Conservation (phyloP, 2,797 vertebrate genomes). For the Micropoecilia bifurca region DNA sequence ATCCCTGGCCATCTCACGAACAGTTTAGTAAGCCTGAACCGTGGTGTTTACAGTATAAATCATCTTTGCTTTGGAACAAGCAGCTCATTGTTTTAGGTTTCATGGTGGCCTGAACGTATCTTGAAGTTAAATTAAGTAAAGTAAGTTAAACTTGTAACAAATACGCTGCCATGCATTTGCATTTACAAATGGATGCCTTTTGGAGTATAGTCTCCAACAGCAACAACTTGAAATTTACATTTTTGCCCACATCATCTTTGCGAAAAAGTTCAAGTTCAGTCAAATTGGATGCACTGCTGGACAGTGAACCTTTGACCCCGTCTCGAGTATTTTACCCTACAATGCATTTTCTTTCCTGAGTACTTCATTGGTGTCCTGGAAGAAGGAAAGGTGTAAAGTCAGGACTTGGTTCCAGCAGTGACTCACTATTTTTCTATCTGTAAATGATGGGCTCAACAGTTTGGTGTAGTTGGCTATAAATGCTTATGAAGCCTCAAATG, state of each 20-base stretch:
- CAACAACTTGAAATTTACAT: background rate
- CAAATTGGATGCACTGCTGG: background rate
- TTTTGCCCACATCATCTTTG: background rate
- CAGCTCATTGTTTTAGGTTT: constrained; percentile 28
- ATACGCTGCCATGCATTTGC: background rate
- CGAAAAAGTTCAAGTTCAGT: background rate
- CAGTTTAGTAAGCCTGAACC: constrained; percentile 49
- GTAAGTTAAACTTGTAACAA: background rate
- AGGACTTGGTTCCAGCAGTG: background rate
- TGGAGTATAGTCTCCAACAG: background rate
- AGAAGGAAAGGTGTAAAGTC: background rate
- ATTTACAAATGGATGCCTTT: background rate
- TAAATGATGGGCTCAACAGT: background rate
- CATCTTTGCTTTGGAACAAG: constrained; percentile 28
- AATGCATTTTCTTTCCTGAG: background rate
- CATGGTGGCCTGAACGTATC: background rate
- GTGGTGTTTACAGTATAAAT: constrained; percentile 25
- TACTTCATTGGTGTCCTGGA: background rate
- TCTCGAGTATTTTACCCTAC: background rate
- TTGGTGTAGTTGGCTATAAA: background rate
- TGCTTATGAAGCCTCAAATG: background rate
- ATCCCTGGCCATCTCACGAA: constrained; percentile 53
- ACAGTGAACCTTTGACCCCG: background rate
- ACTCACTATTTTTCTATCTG: background rate
- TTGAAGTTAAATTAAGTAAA: background rate